Evolutionary conservation across 2,113 vertebrate genomes (phyloP).

Genomic region (Anas platyrhynchos): DNA sequence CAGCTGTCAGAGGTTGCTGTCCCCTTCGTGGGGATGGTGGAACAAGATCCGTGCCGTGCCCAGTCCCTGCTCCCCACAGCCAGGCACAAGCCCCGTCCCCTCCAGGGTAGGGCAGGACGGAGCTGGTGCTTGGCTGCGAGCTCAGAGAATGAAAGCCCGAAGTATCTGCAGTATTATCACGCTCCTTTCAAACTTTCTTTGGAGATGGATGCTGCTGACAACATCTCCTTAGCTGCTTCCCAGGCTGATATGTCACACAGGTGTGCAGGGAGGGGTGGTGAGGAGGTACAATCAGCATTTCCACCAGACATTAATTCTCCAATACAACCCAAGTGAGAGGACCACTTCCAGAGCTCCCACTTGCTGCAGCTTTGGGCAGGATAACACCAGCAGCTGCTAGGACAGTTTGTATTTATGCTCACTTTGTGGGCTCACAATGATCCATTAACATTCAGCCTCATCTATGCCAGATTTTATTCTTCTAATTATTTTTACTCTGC

Average conservation of each 20-base stretch:
- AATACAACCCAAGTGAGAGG: neutral
- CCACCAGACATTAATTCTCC: neutral
- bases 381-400: neutral
- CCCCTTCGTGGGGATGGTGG: slow-evolving; percentile 2
- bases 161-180: neutral
- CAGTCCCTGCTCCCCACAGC: neutral
- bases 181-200: neutral
- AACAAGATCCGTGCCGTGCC: slow-evolving; percentile 20
- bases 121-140: neutral
- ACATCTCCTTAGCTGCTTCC: slow-evolving; percentile 53
- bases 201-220: neutral
- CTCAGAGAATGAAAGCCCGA: neutral
- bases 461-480: neutral
- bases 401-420: neutral
- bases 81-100: neutral
- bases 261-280: neutral
- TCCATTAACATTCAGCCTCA: neutral
- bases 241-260: slow-evolving; percentile 47
- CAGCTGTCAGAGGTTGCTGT: slow-evolving; percentile 63
- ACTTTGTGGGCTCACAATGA: neutral
- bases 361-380: neutral
- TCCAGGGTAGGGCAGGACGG: neutral
- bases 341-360: neutral
- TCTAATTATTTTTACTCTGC: neutral
- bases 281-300: slow-evolving; percentile 34